A percentile compares a stretch with the other conserved stretches of the same genome.
Conservation (phyloP, 2,113 vertebrate genomes). For the Fukomys damarensis region DNA sequence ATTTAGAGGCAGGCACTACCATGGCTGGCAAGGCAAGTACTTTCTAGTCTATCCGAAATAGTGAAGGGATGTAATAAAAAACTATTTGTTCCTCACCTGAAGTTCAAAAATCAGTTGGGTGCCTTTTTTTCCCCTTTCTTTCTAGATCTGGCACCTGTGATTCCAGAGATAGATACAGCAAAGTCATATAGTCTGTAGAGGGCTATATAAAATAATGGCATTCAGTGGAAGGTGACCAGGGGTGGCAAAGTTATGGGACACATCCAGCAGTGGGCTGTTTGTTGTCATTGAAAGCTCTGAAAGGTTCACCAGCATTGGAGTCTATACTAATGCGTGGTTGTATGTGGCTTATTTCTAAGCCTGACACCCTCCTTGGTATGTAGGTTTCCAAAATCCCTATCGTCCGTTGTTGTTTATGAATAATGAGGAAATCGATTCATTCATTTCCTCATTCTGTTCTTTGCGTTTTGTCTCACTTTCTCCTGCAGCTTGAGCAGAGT, state of each 20-base stretch:
- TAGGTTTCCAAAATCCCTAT: background rate
- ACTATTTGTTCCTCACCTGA: background rate
- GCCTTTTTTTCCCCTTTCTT: constrained; percentile 6
- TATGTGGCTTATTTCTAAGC: background rate
- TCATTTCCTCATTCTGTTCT: background rate
- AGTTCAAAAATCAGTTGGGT: background rate
- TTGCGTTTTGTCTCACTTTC: background rate
- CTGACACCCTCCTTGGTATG: too few species aligned
- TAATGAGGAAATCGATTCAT: background rate
- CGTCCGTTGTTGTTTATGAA: background rate
- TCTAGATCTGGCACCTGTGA: background rate
- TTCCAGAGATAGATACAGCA: background rate
- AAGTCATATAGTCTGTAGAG: background rate
- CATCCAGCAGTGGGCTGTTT: background rate
- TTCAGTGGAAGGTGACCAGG: background rate
- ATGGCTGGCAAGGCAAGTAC: background rate
- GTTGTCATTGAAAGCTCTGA: background rate
- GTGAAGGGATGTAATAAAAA: background rate
- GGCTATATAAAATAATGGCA: background rate
- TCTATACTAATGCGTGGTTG: background rate
- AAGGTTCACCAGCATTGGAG: background rate
- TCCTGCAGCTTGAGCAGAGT: background rate
- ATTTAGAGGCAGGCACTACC: background rate
- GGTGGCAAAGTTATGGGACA: background rate
- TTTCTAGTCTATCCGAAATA: background rate